phyloP scores from a whole-genome alignment of 1,140 invertebrate genomes.

The Eurosta solidaginis region DNA sequence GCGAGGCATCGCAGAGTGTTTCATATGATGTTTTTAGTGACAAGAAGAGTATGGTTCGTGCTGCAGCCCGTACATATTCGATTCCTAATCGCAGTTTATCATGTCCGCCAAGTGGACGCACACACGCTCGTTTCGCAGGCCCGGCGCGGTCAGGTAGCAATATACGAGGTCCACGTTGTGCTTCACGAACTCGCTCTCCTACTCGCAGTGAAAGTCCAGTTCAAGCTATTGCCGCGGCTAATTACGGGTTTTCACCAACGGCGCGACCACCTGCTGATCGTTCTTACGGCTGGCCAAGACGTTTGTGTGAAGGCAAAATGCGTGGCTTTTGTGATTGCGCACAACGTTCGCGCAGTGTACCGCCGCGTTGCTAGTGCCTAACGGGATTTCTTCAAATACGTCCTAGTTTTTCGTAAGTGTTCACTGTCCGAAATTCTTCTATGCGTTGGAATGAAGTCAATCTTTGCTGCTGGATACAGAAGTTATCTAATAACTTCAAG shows the following conservation, averaged over 20 bases:
- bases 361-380: not conserved
- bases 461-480: not conserved
- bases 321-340: not conserved
- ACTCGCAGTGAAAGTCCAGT: not conserved
- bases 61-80: slow-evolving; percentile 30
- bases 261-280: not conserved
- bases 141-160: not conserved
- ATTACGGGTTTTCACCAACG: not conserved
- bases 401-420: no score
- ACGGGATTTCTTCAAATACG: no score
- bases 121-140: not conserved
- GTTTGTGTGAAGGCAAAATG: not conserved
- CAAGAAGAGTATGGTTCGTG: slow-evolving; percentile 6
- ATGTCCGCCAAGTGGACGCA: not conserved
- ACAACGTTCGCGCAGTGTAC: not conserved
- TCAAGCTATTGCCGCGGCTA: not conserved
- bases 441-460: not conserved
- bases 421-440: no score
- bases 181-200: not conserved
- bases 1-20: slow-evolving; percentile 30
- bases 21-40: slow-evolving; percentile 20
- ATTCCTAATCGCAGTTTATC: not conserved
- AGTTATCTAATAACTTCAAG: not conserved
- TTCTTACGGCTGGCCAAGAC: not conserved
- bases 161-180: not conserved